These are phyloP conservation scores for Equus quagga DNA, from an alignment of 2,113 vertebrate genomes.

Conservation along the genomic window DNA sequence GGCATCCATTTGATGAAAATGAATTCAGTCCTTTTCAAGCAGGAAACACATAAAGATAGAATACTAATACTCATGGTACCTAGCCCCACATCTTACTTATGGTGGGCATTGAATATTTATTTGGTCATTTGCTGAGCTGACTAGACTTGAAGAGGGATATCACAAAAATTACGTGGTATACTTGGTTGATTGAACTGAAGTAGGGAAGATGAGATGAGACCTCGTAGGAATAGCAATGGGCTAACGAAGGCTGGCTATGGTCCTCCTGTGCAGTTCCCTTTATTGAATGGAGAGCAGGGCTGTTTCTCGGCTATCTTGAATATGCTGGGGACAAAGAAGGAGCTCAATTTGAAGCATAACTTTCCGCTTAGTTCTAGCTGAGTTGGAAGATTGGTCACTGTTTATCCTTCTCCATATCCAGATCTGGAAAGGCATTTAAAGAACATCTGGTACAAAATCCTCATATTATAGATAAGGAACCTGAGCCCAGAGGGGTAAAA, in stretches of 20 bases:
- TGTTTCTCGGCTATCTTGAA: background rate
- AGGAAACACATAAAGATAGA: background rate
- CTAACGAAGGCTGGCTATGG: background rate
- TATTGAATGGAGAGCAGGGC: background rate
- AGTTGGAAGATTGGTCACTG: background rate
- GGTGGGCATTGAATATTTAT: background rate
- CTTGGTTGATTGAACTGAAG: background rate
- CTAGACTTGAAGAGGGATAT: slow-evolving; percentile 23
- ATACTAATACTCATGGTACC: background rate
- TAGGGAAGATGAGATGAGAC: background rate
- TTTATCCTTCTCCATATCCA: background rate
- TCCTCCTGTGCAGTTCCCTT: background rate
- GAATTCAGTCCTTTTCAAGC: background rate
- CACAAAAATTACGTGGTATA: background rate
- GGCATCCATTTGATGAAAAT: background rate
- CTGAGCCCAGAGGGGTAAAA: background rate
- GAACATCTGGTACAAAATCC: background rate
- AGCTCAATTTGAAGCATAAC: background rate
- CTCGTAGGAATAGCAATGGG: background rate
- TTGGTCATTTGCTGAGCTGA: background rate
- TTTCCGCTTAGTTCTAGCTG: background rate
- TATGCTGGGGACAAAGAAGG: background rate
- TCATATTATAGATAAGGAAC: background rate
- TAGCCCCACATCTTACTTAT: background rate
- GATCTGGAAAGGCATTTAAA: background rate